Evolutionary conservation across 2,113 vertebrate species (phyloP).

Genomic region (Rhabdornis inornatus): DNA sequence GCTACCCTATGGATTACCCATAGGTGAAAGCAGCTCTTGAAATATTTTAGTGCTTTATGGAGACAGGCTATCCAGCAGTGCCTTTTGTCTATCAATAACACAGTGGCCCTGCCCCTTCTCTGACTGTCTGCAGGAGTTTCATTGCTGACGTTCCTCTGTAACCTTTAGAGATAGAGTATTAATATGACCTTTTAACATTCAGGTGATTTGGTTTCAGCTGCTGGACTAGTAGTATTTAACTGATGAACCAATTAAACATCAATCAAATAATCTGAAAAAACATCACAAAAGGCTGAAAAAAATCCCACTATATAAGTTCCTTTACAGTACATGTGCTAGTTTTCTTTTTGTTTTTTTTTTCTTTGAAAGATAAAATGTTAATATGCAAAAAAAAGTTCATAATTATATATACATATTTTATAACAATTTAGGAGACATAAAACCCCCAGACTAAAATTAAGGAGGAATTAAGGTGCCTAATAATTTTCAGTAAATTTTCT

Average conservation of each 20-base stretch:
- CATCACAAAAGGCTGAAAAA: background rate
- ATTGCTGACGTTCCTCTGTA: background rate
- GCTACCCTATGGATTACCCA: background rate
- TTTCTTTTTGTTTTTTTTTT: background rate
- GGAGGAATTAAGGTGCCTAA: background rate
- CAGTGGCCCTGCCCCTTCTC: background rate
- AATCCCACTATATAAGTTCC: background rate
- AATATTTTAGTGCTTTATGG: background rate
- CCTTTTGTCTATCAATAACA: background rate
- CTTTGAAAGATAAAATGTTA: background rate
- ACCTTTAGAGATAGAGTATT: background rate
- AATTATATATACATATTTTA: background rate
- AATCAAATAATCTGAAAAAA: background rate
- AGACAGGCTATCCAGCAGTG: background rate
- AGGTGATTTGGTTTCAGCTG: background rate
- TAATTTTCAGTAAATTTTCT: background rate
- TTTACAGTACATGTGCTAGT: background rate
- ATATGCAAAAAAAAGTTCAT: background rate
- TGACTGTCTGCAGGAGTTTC: background rate
- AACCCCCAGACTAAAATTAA: background rate
- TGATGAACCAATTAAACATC: background rate
- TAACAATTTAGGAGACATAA: background rate
- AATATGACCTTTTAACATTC: background rate
- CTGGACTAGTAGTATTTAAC: background rate
- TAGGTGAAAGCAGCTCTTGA: background rate